A percentile compares a stretch with the other conserved stretches of the same genome.
phyloP scores from a whole-genome alignment of 2,888 invertebrate genomes.

The Trichogramma dendrolimi region DNA sequence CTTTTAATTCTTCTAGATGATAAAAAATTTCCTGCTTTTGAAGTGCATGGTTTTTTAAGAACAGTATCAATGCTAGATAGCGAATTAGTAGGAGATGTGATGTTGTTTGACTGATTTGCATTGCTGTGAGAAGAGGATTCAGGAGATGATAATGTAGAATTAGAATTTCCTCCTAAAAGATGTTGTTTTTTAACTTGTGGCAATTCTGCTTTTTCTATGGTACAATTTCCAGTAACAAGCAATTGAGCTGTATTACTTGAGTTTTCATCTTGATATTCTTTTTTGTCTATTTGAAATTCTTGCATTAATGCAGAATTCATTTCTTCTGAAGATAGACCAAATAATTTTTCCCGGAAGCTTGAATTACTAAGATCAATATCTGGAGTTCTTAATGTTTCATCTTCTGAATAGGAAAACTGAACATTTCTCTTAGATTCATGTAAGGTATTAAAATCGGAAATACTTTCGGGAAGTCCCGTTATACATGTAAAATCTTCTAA shows the following conservation, averaged over 20 bases:
- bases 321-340: slow-evolving; percentile 28
- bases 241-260: too few species aligned
- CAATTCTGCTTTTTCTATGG: too few species aligned
- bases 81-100: slow-evolving; percentile 13
- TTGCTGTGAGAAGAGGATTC: not conserved
- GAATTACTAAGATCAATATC: slow-evolving; percentile 28
- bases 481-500: too few species aligned
- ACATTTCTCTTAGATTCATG: slow-evolving; percentile 26
- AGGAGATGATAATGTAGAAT: slow-evolving; percentile 15
- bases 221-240: too few species aligned
- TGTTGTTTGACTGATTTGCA: slow-evolving; percentile 2
- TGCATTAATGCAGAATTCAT: not conserved
- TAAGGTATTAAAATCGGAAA: too few species aligned
- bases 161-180: not conserved
- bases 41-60: slow-evolving; percentile 5
- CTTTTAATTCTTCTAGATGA: slow-evolving; percentile 14
- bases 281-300: too few species aligned
- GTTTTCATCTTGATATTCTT: too few species aligned
- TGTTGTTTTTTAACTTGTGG: too few species aligned
- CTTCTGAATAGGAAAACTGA: slow-evolving; percentile 18
- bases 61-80: slow-evolving; percentile 15
- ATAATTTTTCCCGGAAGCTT: slow-evolving; percentile 27
- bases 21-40: slow-evolving; percentile 20
- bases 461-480: too few species aligned
- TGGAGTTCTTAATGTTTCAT: slow-evolving; percentile 30